Evolutionary conservation across 2,797 vertebrate species (phyloP).

Genomic region (Eulemur mongoz): DNA sequence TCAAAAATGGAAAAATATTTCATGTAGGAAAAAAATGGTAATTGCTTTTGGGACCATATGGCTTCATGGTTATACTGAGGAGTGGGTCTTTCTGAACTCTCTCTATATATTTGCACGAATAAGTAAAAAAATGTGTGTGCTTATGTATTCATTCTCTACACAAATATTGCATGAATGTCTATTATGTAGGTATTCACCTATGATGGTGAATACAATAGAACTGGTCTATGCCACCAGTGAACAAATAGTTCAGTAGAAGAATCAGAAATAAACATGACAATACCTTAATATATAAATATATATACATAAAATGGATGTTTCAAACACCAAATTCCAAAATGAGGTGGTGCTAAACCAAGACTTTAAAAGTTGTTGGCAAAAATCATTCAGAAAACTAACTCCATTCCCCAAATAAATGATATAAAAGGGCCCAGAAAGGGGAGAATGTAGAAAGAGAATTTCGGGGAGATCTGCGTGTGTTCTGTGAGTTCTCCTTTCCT

Average conservation of each 20-base stretch:
- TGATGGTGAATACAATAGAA: neutral
- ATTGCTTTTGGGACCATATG: conserved; percentile 35
- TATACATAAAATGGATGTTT: neutral
- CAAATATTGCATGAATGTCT: neutral
- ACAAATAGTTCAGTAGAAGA: neutral
- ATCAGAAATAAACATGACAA: neutral
- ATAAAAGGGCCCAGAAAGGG: neutral
- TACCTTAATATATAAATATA: neutral
- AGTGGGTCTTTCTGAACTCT: neutral
- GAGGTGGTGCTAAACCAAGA: neutral
- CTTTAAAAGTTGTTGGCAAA: conserved; percentile 4
- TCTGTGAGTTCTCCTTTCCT: neutral
- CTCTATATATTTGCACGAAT: conserved; percentile 25
- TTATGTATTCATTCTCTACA: neutral
- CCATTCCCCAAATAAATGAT: neutral
- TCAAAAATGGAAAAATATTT: conserved; percentile 47
- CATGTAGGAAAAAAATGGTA: conserved; percentile 20
- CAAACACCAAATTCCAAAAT: neutral
- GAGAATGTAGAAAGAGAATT: neutral
- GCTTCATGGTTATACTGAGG: neutral
- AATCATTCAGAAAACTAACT: neutral
- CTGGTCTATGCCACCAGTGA: neutral
- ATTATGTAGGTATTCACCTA: neutral
- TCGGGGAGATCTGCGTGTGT: neutral
- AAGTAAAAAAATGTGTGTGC: neutral